These are phyloP conservation scores for Pachypeltis micranthus DNA, from an alignment of 1,140 invertebrate genomes.

Conservation along the genomic window DNA sequence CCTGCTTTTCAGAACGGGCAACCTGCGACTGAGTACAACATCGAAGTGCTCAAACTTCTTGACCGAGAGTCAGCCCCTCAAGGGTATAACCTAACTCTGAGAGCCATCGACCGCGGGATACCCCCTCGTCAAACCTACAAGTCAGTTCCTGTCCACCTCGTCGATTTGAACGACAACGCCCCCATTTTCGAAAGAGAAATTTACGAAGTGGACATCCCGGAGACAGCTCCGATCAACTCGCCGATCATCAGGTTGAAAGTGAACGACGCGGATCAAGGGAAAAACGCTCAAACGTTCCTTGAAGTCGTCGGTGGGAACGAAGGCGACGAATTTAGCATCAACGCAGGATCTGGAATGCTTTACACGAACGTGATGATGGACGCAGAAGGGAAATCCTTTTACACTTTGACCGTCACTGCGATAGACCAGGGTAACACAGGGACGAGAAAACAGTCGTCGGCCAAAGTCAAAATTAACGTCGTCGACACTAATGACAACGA, in stretches of 20 bases:
- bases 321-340: constrained; percentile 73
- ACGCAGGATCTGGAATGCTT: constrained; percentile 77
- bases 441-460: constrained; percentile 70
- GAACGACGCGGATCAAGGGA: constrained; percentile 67
- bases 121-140: constrained; percentile 58
- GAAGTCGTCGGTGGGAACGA: constrained; percentile 88
- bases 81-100: constrained; percentile 75
- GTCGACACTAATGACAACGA: constrained; percentile 87
- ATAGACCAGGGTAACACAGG: constrained; percentile 77
- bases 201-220: constrained; percentile 76
- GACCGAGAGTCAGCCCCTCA: constrained; percentile 61
- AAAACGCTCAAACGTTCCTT: constrained; percentile 69
- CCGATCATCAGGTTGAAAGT: constrained; percentile 77
- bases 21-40: constrained; percentile 48
- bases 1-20: constrained; percentile 33
- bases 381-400: constrained; percentile 75
- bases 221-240: constrained; percentile 77
- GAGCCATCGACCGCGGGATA: constrained; percentile 68
- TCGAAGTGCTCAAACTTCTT: constrained; percentile 60
- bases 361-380: constrained; percentile 76
- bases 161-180: constrained; percentile 71
- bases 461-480: constrained; percentile 78
- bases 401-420: constrained; percentile 82
- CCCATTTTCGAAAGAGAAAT: constrained; percentile 79
- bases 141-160: constrained; percentile 59